These are phyloP conservation scores for Morone saxatilis DNA, from an alignment of 2,113 vertebrate genomes.

Conservation along the genomic window DNA sequence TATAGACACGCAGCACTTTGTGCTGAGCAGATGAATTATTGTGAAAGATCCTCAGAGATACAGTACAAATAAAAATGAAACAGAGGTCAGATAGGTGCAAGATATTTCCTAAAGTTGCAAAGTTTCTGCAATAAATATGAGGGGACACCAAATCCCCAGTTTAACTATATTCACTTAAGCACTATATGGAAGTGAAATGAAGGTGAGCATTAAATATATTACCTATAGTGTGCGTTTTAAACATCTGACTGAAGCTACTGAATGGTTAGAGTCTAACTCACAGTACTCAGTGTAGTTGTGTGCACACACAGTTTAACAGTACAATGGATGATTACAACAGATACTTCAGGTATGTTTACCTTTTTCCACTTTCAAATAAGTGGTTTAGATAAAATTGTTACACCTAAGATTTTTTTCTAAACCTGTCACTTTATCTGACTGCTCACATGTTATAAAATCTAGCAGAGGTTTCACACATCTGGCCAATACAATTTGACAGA, in stretches of 20 bases:
- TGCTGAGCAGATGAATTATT: slow-evolving; percentile 4
- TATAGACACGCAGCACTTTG: not conserved
- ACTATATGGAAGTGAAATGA: not conserved
- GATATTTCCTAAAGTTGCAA: not conserved
- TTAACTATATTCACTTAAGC: not conserved
- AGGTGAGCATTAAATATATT: not conserved
- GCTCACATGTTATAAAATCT: no score
- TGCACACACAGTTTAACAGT: not conserved
- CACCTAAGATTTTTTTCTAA: no score
- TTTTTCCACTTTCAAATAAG: not conserved
- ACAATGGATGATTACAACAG: not conserved
- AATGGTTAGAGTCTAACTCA: not conserved
- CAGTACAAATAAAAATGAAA: not conserved
- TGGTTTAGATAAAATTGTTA: not conserved
- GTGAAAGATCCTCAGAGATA: slow-evolving; percentile 19
- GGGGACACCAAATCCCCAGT: not conserved
- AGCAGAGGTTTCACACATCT: not conserved
- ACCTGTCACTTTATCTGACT: not conserved
- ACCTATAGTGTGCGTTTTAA: not conserved
- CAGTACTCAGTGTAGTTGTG: not conserved
- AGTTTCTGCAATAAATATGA: not conserved
- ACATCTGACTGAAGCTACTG: not conserved
- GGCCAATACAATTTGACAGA: not conserved
- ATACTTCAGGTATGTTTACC: slow-evolving; percentile 6
- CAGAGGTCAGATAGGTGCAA: not conserved